Base-by-base conservation (phyloP, 2,888 invertebrate species). In the Folsomia manolachei region DNA sequence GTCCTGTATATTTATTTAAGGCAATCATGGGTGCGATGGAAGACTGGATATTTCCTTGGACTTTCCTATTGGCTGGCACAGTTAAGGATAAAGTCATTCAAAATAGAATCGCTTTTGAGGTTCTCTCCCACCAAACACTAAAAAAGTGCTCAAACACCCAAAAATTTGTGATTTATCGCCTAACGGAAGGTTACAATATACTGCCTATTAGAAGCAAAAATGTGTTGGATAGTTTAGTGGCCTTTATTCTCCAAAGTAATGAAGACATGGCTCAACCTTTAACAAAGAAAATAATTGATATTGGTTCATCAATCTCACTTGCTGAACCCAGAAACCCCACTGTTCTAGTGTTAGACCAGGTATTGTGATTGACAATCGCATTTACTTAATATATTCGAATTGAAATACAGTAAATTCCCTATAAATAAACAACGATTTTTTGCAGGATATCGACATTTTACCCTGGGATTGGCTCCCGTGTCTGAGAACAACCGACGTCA, bases 391-490 rank as follows among this genome's bases (percentile, higher is more conserved):
- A 63, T n/a, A 4, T 60, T 19, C 7, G n/a, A n/a, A 56, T 56
- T 71, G 23, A n/a, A n/a, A n/a, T n/a, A n/a, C n/a, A n/a, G n/a
- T n/a, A n/a, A n/a, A n/a, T n/a, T n/a, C n/a, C n/a, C n/a, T n/a
- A n/a, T n/a, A n/a, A n/a, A n/a, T n/a, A n/a, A n/a, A n/a, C n/a
- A n/a, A n/a, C n/a, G n/a, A n/a, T n/a, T n/a, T n/a, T n/a, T 65
- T 62, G 62, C 82, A 92, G 91, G 85, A 86, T 80, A 83, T 93
- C 18, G 92, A 93, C 84, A 86, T 87, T 70, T 87, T 94, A 72
- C 92, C 94, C 0, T 93, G 93, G 90, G 94, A 94, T 84, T 88
- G 88, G 75, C 84, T 93, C 71, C 88, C 89, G 0, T 84, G 89
- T 18, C 81, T 93, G 14, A 84, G 85, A 73, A 84, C 86, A n/a